Evolutionary conservation across 2,888 invertebrate genomes (phyloP), one percentile per base, ranked within the genome.

Genomic region (Clitarchus hookeri): DNA sequence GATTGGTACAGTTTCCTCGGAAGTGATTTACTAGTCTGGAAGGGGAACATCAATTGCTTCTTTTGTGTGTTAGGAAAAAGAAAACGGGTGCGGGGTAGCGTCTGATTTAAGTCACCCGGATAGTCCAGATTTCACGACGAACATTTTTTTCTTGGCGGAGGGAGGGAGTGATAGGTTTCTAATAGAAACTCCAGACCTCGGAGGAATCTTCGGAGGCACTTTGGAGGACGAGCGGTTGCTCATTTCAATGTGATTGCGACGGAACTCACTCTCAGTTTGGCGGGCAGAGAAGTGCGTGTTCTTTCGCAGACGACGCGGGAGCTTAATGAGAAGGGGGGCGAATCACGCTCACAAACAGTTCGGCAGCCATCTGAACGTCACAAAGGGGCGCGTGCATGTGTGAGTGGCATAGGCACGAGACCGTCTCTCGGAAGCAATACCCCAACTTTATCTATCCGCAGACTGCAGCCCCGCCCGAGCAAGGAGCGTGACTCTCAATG

Each of bases 241-340:
- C 65, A 65, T 65, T 65, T 65, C 19, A 65, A 65, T 65, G 65
- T 65, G 65, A 65, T 65, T 65, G 65, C 65, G n/a, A 23, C n/a
- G 65, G 65, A 19, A n/a, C 13, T 65, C n/a, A 23, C 16, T 16
- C 48, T 48, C 11, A 16, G 36, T 36, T 36, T 36, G 48, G 48
- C 11, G 48, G 48, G 65, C n/a, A 8, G 2, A 19, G 11, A 65
- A 65, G 48, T n/a, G 65, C 65, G 16, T 19, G 65, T 11, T 8
- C 65, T 19, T 65, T 2, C 23, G 8, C 65, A 65, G 23, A n/a
- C 65, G 23, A 19, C 19, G 65, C 19, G 8, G 65, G 8, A 65
- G 23, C 23, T 3, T 23, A 23, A 65, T 23, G 65, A n/a, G 13
- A 1, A 0, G 23, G n/a, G 16, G 13, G 65, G 19, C 1, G 65